Percentiles rank a stretch among this genome's conserved stretches.
Conservation (phyloP, 2,888 invertebrate genomes). For the Sarcophaga caerulescens region DNA sequence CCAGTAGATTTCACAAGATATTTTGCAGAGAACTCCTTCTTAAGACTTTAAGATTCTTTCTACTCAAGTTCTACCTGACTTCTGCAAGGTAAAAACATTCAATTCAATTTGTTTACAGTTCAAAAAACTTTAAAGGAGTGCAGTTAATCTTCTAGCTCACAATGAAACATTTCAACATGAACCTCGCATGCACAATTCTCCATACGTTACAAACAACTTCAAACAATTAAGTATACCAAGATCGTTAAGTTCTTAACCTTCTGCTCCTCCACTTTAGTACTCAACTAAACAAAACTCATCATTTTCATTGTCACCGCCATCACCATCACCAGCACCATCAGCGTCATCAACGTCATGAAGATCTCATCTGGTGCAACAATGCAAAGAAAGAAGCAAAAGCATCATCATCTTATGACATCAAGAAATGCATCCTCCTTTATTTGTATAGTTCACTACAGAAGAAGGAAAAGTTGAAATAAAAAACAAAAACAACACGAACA, state of each 20-base stretch:
- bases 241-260: background rate
- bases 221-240: too few species aligned
- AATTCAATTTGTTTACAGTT: too few species aligned
- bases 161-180: too few species aligned
- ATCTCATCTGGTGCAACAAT: background rate
- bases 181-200: too few species aligned
- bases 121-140: too few species aligned
- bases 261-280: background rate
- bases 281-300: slow-evolving; percentile 9
- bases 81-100: too few species aligned
- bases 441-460: background rate
- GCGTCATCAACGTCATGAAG: background rate
- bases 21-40: too few species aligned
- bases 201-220: too few species aligned
- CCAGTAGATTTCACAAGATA: too few species aligned
- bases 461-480: background rate
- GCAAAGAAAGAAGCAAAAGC: background rate
- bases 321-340: background rate
- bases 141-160: too few species aligned
- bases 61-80: too few species aligned
- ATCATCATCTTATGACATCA: slow-evolving; percentile 3
- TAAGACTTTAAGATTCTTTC: too few species aligned
- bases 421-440: slow-evolving; percentile 27
- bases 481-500: background rate
- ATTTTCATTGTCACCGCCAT: background rate